Conservation (phyloP, 2,888 invertebrate species). For the Helobdella robusta region DNA sequence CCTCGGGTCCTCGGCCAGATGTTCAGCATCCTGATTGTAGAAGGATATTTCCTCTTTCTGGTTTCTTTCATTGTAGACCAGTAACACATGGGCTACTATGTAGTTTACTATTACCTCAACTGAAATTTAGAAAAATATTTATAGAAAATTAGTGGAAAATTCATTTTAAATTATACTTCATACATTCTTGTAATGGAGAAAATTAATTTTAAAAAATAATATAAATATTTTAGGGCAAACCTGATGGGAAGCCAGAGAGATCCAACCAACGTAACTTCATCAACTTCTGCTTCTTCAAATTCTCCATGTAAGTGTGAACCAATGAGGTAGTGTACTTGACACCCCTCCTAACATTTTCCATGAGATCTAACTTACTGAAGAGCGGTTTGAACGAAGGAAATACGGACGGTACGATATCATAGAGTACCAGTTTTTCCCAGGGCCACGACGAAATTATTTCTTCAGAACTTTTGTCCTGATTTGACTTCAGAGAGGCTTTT, state of each 20-base stretch:
- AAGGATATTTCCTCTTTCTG: conserved; percentile 41
- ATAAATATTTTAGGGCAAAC: no score
- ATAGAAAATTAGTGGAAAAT: not conserved
- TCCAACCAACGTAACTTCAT: conserved; percentile 42
- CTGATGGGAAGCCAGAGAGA: conserved; percentile 44
- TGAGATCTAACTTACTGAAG: conserved; percentile 37
- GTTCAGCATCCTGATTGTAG: conserved; percentile 41
- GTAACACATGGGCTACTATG: conserved; percentile 44
- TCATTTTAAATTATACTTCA: no score
- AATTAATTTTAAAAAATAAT: no score
- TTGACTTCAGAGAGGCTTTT: conserved; percentile 40
- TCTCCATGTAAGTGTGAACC: conserved; percentile 44
- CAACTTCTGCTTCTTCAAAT: conserved; percentile 39
- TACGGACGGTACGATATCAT: conserved; percentile 40
- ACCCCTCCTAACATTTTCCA: conserved; percentile 38
- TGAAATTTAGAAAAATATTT: conserved; percentile 32
- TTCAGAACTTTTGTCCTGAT: conserved; percentile 41
- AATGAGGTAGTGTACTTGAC: conserved; percentile 44
- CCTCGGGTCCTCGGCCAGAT: conserved; percentile 34
- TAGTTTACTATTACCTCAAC: conserved; percentile 45
- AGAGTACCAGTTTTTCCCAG: conserved; percentile 37
- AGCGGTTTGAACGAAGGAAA: conserved; percentile 39
- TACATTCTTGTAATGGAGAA: no score
- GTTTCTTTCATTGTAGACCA: conserved; percentile 43
- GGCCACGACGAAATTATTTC: conserved; percentile 43